Percentiles rank a stretch among this genome's conserved stretches.
These are phyloP conservation scores for Muricea muricata DNA, from an alignment of 92 coral and sea anemone species.

Conservation along the genomic window DNA sequence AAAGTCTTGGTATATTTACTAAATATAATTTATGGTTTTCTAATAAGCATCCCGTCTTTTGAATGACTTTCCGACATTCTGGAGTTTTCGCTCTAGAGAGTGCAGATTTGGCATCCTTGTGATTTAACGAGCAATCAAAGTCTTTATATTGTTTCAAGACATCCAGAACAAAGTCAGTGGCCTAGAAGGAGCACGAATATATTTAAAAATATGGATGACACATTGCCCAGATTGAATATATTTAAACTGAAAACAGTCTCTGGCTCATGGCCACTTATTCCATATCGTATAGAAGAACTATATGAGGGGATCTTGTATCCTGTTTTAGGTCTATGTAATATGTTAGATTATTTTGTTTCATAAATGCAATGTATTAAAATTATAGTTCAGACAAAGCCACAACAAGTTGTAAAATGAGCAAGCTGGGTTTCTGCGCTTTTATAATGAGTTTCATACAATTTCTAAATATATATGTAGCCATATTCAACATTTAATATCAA, in stretches of 20 bases:
- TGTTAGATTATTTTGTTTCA: too few relatives aligned
- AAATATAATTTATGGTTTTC: slow-evolving; percentile 80
- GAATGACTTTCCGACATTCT: slow-evolving; percentile 78
- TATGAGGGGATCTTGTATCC: too few relatives aligned
- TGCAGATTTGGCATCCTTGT: slow-evolving; percentile 93
- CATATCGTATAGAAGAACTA: not conserved
- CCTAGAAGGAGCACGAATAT: slow-evolving; percentile 2
- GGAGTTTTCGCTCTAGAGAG: slow-evolving; percentile 79
- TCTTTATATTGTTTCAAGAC: slow-evolving; percentile 55
- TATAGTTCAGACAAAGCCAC: too few relatives aligned
- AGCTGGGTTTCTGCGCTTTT: too few relatives aligned
- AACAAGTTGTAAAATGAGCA: too few relatives aligned
- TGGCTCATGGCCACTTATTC: too few relatives aligned
- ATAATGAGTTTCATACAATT: too few relatives aligned
- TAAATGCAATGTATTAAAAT: too few relatives aligned
- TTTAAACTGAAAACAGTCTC: not conserved
- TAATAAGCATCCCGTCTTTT: slow-evolving; percentile 81
- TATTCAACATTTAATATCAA: too few relatives aligned
- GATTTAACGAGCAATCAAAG: slow-evolving; percentile 76
- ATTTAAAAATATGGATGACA: not conserved
- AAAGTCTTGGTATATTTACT: slow-evolving; percentile 70
- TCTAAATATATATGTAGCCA: too few relatives aligned
- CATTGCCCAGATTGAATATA: too few relatives aligned
- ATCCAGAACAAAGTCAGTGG: slow-evolving; percentile 16
- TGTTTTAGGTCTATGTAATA: too few relatives aligned